phyloP scores from a whole-genome alignment of 92 coral and sea anemone species.

The Porites divaricata region DNA sequence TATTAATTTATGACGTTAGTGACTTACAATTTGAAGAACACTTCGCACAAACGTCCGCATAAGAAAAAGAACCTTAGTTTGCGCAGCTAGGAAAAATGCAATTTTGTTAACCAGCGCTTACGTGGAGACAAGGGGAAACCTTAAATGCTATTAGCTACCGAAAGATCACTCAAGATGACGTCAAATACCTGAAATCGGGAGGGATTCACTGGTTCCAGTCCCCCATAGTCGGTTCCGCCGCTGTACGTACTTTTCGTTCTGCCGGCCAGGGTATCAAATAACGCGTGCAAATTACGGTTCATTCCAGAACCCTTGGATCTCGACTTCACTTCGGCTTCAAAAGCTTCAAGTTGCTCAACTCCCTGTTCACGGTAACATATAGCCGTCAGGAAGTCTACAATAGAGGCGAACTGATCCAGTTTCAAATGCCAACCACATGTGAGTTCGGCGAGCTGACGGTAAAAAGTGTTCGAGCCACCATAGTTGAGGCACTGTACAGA shows the following conservation, averaged over 20 bases:
- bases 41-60: too few relatives aligned
- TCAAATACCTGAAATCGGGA: slow-evolving; percentile 77
- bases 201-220: slow-evolving; percentile 82
- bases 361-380: slow-evolving; percentile 97
- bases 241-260: slow-evolving; percentile 69
- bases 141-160: too few relatives aligned
- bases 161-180: neutral
- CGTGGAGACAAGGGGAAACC: too few relatives aligned
- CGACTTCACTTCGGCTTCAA: slow-evolving; percentile 85
- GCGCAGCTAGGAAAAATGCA: too few relatives aligned
- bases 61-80: too few relatives aligned
- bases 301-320: slow-evolving; percentile 80
- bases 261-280: slow-evolving; percentile 93
- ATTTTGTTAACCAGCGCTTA: too few relatives aligned
- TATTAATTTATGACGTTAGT: too few relatives aligned
- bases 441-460: slow-evolving; percentile 88
- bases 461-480: slow-evolving; percentile 74
- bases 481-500: slow-evolving; percentile 91
- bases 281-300: slow-evolving; percentile 89
- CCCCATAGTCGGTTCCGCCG: slow-evolving; percentile 47
- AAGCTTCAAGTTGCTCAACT: slow-evolving; percentile 78
- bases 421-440: slow-evolving; percentile 97
- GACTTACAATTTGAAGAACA: too few relatives aligned
- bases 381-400: slow-evolving; percentile 93
- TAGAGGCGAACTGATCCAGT: slow-evolving; percentile 94